Percentiles rank a stretch among this genome's conserved stretches.
phyloP scores from a whole-genome alignment of 2,888 invertebrate species.

The Ditula angustiorana region DNA sequence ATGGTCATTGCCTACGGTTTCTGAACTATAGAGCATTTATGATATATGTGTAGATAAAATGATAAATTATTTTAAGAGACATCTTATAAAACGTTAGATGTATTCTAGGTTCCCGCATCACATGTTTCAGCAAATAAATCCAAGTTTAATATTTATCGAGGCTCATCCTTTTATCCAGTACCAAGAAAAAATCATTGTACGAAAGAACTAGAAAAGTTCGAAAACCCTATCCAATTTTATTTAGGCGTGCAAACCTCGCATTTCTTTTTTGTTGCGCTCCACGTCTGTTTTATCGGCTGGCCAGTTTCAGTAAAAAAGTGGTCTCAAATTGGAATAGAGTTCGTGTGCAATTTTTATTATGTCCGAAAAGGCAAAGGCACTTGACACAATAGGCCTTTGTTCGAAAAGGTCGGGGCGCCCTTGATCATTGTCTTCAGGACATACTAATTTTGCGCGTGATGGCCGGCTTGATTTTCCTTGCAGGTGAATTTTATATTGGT shows the following conservation, averaged over 20 bases:
- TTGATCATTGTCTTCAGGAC: constrained; percentile 8
- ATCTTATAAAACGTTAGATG: no score
- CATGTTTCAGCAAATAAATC: not conserved
- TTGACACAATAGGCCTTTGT: constrained; percentile 23
- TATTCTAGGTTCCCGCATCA: not conserved
- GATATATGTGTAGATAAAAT: no score
- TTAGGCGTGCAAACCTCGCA: constrained; percentile 13
- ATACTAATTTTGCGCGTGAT: constrained; percentile 7
- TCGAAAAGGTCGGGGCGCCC: constrained; percentile 3
- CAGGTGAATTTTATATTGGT: constrained; percentile 6
- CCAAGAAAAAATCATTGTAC: not conserved
- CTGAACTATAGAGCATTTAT: no score
- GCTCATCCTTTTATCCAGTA: constrained; percentile 1
- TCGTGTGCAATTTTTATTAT: constrained; percentile 17
- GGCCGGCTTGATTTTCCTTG: constrained; percentile 22
- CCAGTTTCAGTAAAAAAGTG: constrained; percentile 10
- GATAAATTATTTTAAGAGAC: no score
- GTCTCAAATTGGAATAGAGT: constrained; percentile 10
- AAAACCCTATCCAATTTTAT: constrained; percentile 11
- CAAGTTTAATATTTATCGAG: constrained; percentile 7
- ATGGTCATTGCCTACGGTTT: no score
- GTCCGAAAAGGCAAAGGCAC: constrained; percentile 7
- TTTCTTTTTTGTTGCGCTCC: constrained; percentile 12
- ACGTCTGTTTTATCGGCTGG: constrained; percentile 17
- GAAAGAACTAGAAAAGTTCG: constrained; percentile 4